A percentile compares a stretch with the other conserved stretches of the same genome.
Evolutionary conservation across 2,797 vertebrate genomes (phyloP).

Genomic region (Selene dorsalis): DNA sequence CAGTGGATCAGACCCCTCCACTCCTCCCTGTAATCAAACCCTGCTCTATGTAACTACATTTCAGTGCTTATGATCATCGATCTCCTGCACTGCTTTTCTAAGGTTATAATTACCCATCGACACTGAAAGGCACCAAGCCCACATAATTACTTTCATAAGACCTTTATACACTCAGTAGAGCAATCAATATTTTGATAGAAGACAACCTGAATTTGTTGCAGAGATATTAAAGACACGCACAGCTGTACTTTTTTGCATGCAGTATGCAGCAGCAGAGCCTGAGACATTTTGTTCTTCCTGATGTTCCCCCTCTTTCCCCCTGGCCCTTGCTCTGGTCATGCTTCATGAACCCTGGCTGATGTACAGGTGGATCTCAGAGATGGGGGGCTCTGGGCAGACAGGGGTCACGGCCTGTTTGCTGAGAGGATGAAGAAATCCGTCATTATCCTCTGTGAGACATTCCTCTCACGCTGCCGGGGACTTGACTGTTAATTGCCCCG

Average conservation of each 20-base stretch:
- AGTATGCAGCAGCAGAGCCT: constrained; percentile 15
- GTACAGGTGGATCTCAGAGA: constrained; percentile 60
- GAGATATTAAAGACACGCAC: constrained; percentile 11
- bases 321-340: constrained; percentile 51
- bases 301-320: constrained; percentile 28
- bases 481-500: constrained; percentile 54
- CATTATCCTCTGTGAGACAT: constrained; percentile 69
- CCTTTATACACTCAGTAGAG: constrained; percentile 22
- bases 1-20: neutral
- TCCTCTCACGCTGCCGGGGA: constrained; percentile 62
- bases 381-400: neutral
- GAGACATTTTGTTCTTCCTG: constrained; percentile 30
- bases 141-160: constrained; percentile 42
- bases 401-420: constrained; percentile 63
- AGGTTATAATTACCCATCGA: constrained; percentile 39
- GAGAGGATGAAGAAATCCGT: constrained; percentile 67
- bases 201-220: constrained; percentile 30
- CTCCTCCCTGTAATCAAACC: neutral
- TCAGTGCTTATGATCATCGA: constrained; percentile 43
- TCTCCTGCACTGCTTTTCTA: constrained; percentile 31
- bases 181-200: constrained; percentile 39
- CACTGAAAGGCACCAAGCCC: constrained; percentile 3
- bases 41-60: constrained; percentile 18
- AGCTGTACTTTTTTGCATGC: constrained; percentile 35
- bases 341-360: constrained; percentile 60